phyloP scores from a whole-genome alignment of 2,113 vertebrate species.

The Lota lota region DNA sequence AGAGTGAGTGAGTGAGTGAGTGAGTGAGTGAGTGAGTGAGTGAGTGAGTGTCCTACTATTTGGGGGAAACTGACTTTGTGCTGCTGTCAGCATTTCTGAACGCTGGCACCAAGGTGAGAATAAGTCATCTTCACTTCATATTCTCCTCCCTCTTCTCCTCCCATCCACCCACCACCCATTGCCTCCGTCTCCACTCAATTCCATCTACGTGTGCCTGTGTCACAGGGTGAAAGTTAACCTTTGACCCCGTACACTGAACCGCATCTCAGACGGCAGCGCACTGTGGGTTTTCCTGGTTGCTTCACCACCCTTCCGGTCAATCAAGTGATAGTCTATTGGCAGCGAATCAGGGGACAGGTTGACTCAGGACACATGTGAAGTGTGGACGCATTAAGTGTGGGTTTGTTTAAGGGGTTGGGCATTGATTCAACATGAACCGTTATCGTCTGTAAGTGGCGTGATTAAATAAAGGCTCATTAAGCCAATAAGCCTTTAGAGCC shows the following conservation, averaged over 20 bases:
- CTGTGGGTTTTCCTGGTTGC: background rate
- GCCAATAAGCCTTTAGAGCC: too few relatives aligned
- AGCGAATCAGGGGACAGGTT: background rate
- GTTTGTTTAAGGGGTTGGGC: too few relatives aligned
- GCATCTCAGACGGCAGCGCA: background rate
- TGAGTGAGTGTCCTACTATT: background rate
- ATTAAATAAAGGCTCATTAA: too few relatives aligned
- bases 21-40: background rate
- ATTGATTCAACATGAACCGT: too few relatives aligned
- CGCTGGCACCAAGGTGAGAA: conserved; percentile 26
- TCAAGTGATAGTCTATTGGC: background rate
- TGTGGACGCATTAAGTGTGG: too few relatives aligned
- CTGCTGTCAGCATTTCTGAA: conserved; percentile 29
- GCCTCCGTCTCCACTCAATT: background rate
- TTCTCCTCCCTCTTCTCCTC: background rate
- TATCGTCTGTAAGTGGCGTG: too few relatives aligned
- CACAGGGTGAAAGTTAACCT: background rate
- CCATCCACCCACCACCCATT: too few relatives aligned
- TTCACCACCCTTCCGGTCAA: background rate
- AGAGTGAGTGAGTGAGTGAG: background rate
- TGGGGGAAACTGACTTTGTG: conserved; percentile 11
- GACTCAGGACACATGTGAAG: background rate
- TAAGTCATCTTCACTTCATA: background rate
- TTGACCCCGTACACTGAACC: background rate
- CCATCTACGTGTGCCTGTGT: background rate